A percentile compares a stretch with the other conserved stretches of the same genome.
Evolutionary conservation across 2,797 vertebrate species (phyloP).

Genomic region (Lepidocolaptes lacrymiger): DNA sequence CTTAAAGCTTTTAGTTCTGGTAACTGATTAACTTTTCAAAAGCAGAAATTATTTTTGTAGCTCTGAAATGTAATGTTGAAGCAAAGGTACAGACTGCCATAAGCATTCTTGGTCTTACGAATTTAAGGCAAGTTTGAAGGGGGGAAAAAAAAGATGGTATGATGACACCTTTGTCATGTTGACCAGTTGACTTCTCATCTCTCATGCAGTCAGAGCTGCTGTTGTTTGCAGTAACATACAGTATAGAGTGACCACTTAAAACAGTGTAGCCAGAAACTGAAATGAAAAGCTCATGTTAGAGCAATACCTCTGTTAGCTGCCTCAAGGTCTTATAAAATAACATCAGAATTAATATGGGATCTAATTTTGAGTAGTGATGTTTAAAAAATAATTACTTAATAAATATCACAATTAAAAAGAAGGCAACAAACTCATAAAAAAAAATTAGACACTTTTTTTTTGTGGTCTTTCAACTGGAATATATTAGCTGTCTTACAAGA

Average conservation of each 20-base stretch:
- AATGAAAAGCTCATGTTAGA: background rate
- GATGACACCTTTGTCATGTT: background rate
- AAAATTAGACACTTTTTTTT: background rate
- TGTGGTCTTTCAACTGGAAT: background rate
- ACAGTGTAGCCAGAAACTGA: background rate
- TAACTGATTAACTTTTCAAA: constrained; percentile 6
- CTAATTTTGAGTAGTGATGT: background rate
- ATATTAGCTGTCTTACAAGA: background rate
- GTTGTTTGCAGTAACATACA: background rate
- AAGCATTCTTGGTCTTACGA: background rate
- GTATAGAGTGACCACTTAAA: background rate
- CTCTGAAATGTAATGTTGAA: background rate
- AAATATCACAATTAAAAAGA: background rate
- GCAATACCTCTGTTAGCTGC: background rate
- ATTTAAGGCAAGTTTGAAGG: background rate
- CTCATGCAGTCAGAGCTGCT: background rate
- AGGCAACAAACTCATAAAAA: background rate
- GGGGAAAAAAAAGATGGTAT: background rate
- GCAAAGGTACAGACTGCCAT: background rate
- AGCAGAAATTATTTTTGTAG: background rate
- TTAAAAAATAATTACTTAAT: background rate
- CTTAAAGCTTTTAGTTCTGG: background rate
- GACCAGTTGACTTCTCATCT: background rate
- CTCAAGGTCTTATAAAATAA: background rate
- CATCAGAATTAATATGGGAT: background rate